Conservation (phyloP, 2,113 vertebrate genomes). For the Atractosteus spatula region DNA sequence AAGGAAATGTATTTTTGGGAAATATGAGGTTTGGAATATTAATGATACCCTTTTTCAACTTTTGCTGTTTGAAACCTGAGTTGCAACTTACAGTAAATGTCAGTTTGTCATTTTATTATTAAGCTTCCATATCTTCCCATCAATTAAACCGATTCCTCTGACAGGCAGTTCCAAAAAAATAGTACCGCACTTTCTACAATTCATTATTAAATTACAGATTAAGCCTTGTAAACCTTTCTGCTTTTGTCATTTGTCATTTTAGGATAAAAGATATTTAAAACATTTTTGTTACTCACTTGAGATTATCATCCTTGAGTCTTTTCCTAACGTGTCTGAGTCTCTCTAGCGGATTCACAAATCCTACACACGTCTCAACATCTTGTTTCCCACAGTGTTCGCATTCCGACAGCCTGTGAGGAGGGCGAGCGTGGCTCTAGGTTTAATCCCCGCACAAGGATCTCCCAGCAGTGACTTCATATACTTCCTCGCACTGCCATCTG, state of each 20-base stretch:
- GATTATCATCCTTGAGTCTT: slow-evolving; percentile 59
- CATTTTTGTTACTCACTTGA: slow-evolving; percentile 56
- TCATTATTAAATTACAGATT: too few species aligned
- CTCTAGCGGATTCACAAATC: slow-evolving; percentile 31
- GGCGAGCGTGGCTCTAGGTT: slow-evolving; percentile 32
- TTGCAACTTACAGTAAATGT: too few species aligned
- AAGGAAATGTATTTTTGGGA: too few species aligned
- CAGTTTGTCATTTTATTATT: too few species aligned
- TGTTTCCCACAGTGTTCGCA: slow-evolving; percentile 53
- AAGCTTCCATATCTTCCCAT: too few species aligned
- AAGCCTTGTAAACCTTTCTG: too few species aligned
- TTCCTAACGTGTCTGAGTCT: slow-evolving; percentile 32
- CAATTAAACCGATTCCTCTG: too few species aligned
- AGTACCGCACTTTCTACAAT: too few species aligned
- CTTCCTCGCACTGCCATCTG: background rate
- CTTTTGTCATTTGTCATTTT: background rate
- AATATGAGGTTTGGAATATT: too few species aligned
- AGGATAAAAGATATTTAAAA: background rate
- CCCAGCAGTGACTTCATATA: slow-evolving; percentile 7
- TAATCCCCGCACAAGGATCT: slow-evolving; percentile 38
- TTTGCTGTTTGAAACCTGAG: too few species aligned
- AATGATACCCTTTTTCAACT: too few species aligned
- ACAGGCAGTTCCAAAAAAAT: too few species aligned
- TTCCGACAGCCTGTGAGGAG: slow-evolving; percentile 48
- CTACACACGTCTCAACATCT: slow-evolving; percentile 50